Evolutionary conservation across 2,888 invertebrate species (phyloP).

Genomic region (Fragum whitleyi): DNA sequence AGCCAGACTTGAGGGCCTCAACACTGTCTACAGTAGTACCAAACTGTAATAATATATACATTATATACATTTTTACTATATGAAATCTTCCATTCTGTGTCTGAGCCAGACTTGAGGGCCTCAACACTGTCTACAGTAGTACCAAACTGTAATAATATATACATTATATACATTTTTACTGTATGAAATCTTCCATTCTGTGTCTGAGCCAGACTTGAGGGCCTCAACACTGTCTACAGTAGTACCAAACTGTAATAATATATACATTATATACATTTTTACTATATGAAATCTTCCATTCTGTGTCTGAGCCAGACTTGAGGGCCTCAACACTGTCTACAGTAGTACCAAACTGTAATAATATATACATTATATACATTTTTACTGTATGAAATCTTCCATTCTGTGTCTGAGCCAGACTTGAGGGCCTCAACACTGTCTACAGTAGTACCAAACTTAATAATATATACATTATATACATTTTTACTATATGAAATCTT

Average conservation of each 20-base stretch:
- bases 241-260: constrained; percentile 80
- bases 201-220: constrained; percentile 12
- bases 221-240: constrained; percentile 74
- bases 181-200: constrained; percentile 71
- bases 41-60: too few species aligned
- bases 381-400: constrained; percentile 82
- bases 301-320: constrained; percentile 17
- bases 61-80: too few species aligned
- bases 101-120: constrained; percentile 39
- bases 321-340: constrained; percentile 74
- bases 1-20: constrained; percentile 41
- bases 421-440: constrained; percentile 67
- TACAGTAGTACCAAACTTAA: constrained; percentile 80
- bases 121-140: constrained; percentile 75
- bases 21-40: constrained; percentile 76
- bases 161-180: too few species aligned
- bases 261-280: too few species aligned
- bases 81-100: constrained; percentile 69
- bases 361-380: too few species aligned
- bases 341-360: constrained; percentile 78
- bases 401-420: constrained; percentile 43
- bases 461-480: too few species aligned
- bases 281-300: constrained; percentile 73
- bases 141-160: constrained; percentile 80
- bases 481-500: constrained; percentile 81